Evolutionary conservation across 2,113 vertebrate species (phyloP), one percentile per base, ranked within the genome.

Genomic region (Burhinus oedicnemus): DNA sequence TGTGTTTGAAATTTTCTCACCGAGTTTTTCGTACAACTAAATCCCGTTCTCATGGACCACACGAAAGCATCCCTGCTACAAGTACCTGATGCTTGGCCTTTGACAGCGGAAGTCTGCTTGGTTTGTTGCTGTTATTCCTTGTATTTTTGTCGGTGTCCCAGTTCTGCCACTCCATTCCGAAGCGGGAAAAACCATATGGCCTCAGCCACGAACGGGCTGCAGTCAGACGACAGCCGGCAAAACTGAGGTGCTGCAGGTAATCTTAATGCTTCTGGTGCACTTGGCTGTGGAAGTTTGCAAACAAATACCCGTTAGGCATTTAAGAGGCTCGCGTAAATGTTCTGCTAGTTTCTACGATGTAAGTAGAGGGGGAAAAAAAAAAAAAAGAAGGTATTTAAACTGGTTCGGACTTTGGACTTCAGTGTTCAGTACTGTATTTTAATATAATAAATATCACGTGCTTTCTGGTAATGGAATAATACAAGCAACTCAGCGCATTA

Each of bases 11-110:
- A 52, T 78, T 58, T 81, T 75, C 61, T 87, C 22, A 23, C 22
- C 0, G 0, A 15, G 2, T 36, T 25, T 65, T 79, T 87, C 36
- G 61, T 40, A 36, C 22, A 45, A 61, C 40, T 54, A 72, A 76
- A 69, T 27, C 54, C 69, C 83, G 8, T 54, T 42, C 81, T 72
- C 42, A 4, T 0, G 4, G 57, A 52, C 19, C 47, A 65, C 49
- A 66, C 1, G 0, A 51, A 81, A 89, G 15, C 45, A 64, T 18
- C 84, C 23, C 45, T 19, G 32, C 54, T 38, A 44, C 38, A 30
- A 78, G 42, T 7, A 66, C 49, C 9, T 61, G 61, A 44, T 15
- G 8, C 40, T 18, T n/a, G 57, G 40, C 61, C 38, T 61, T 62
- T 2, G 14, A 52, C 26, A 62, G 55, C 81, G 32, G 68, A 83